phyloP scores from a whole-genome alignment of 2,888 invertebrate genomes.

The Heliconius ismenius region DNA sequence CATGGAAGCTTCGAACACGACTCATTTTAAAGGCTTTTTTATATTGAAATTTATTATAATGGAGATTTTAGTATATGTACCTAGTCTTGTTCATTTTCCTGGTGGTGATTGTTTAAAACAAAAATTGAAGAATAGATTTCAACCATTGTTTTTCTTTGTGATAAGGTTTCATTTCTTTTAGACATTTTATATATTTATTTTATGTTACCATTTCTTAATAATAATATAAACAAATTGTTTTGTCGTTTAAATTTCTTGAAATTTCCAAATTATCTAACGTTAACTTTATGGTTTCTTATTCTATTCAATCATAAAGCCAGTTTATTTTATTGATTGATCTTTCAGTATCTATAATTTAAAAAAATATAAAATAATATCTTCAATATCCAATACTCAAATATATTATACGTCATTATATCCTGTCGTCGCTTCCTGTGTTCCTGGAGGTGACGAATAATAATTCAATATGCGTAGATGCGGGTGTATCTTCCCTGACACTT shows the following conservation, averaged over 20 bases:
- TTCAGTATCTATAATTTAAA: not conserved
- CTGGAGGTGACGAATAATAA: slow-evolving; percentile 68
- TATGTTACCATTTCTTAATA: not conserved
- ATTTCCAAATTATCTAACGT: not conserved
- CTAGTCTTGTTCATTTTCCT: slow-evolving; percentile 9
- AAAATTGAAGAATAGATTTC: slow-evolving; percentile 9
- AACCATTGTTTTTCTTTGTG: not conserved
- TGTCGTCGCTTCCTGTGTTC: slow-evolving; percentile 64
- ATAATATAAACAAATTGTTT: not conserved
- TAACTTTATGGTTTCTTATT: not conserved
- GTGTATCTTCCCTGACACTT: slow-evolving; percentile 52
- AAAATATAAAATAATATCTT: not conserved
- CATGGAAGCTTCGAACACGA: slow-evolving; percentile 13
- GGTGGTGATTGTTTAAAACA: not conserved
- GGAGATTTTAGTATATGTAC: slow-evolving; percentile 1
- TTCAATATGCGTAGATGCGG: slow-evolving; percentile 58
- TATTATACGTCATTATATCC: slow-evolving; percentile 51
- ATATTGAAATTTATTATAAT: slow-evolving; percentile 26
- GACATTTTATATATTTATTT: not conserved
- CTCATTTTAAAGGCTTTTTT: slow-evolving; percentile 20
- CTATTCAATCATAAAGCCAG: not conserved
- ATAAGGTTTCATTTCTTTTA: not conserved
- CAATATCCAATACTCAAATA: not conserved
- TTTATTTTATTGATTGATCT: not conserved
- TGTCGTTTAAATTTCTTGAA: not conserved